Conservation (phyloP, 2,888 invertebrate genomes). For the Griposia aprilina region DNA sequence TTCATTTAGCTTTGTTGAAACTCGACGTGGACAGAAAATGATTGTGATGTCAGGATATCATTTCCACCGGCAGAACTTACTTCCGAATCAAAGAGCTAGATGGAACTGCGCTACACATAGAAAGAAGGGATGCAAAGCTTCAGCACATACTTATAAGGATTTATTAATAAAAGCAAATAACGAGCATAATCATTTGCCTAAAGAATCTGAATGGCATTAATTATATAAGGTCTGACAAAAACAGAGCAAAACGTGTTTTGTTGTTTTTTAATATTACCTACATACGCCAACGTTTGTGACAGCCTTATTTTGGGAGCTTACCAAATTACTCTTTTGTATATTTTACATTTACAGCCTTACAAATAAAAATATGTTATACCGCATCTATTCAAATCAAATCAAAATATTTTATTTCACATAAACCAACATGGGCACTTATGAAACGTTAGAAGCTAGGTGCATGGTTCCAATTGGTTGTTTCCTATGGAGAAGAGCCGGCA, state of each 20-base stretch:
- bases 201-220: background rate
- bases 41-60: slow-evolving; percentile 27
- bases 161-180: slow-evolving; percentile 24
- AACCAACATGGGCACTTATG: too few relatives aligned
- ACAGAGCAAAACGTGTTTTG: too few relatives aligned
- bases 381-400: too few relatives aligned
- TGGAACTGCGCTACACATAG: slow-evolving; percentile 37
- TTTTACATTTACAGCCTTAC: background rate
- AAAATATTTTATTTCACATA: too few relatives aligned
- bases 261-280: background rate
- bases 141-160: slow-evolving; percentile 4
- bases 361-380: too few relatives aligned
- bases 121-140: slow-evolving; percentile 25
- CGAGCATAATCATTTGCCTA: slow-evolving; percentile 18
- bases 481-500: too few relatives aligned
- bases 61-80: slow-evolving; percentile 18
- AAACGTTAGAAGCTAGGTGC: too few relatives aligned
- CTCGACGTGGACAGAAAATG: slow-evolving; percentile 27
- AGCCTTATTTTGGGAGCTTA: background rate
- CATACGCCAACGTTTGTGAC: background rate
- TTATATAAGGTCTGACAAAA: background rate
- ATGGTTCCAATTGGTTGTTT: too few relatives aligned
- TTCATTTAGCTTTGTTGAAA: slow-evolving; percentile 14
- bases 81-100: background rate
- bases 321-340: background rate